These are phyloP conservation scores for Morbakka virulenta DNA, from an alignment of 30 jellyfish, hydroid and myxozoan species.

Conservation along the genomic window DNA sequence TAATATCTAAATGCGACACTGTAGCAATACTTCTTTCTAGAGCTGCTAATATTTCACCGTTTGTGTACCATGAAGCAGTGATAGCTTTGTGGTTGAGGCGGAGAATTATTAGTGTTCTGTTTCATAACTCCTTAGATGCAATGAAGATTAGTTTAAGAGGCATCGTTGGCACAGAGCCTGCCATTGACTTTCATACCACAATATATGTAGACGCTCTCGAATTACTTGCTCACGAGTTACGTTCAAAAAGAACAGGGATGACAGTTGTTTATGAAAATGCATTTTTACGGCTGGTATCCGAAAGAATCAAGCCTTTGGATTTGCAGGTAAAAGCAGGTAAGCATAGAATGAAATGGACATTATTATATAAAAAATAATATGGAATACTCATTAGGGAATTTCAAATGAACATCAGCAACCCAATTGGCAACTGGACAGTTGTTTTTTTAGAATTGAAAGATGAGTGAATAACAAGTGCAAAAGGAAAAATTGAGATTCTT, in stretches of 20 bases:
- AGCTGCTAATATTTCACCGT: constrained; percentile 44
- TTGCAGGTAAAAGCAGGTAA: no score
- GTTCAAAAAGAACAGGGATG: constrained; percentile 21
- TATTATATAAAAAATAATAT: no score
- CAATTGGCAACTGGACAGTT: no score
- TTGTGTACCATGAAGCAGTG: constrained; percentile 48
- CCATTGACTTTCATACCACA: constrained; percentile 38
- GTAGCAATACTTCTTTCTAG: constrained; percentile 31
- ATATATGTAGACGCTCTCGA: constrained; percentile 52
- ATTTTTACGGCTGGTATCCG: constrained; percentile 34
- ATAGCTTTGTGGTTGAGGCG: constrained; percentile 35
- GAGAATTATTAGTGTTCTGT: constrained; percentile 36
- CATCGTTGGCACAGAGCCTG: constrained; percentile 24
- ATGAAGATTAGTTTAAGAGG: constrained; percentile 27
- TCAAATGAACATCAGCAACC: no score
- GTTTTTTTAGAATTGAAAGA: no score
- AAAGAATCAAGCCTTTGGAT: constrained; percentile 7
- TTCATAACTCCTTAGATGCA: constrained; percentile 6
- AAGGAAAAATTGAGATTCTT: no score
- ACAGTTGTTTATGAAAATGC: constrained; percentile 57
- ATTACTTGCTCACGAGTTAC: constrained; percentile 29
- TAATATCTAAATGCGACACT: constrained; percentile 30
- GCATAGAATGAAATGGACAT: no score
- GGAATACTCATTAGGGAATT: no score
- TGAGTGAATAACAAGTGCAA: no score